Base-by-base conservation (phyloP, 2,113 vertebrate genomes). In the Mobula hypostoma region DNA sequence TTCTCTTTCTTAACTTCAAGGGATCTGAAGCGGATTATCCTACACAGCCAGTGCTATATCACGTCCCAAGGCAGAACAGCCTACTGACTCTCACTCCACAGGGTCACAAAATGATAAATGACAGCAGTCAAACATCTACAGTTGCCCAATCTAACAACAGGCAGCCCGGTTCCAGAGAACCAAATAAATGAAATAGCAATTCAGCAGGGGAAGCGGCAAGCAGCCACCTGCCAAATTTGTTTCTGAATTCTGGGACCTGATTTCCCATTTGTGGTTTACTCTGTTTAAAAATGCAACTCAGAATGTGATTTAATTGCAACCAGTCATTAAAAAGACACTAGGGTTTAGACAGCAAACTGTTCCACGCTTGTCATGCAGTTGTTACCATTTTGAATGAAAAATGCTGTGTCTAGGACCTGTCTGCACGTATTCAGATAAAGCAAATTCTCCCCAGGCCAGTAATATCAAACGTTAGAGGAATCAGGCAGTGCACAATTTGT, bases 391-490 rank as follows among this genome's bases (percentile, higher is more conserved):
- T 74, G 48, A 76, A 76, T 48, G 91, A 27, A 40, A 48, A 93
- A 14, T 48, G 21, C 90, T 0, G 21, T 56, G 36, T 27, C 91
- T 93, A 36, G 85, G 61, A 90, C 21, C 70, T 93, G 91, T 48
- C 68, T 93, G 91, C 91, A 27, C 24, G 68, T 29, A 74, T 74
- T 72, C 68, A 48, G 91, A 93, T 93, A 93, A 93, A 93, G 68
- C 19, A 40, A 93, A 76, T 48, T 48, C 70, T 93, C 91, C 36
- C 70, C n/a, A 93, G 91, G 68, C 91, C 70, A 24, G 91, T 56
- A 74, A 74, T 48, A 93, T 93, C 68, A 40, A 66, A 40, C 19
- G 63, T 48, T 48, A 56, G 68, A 40, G 21, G 40, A 68, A 91
- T 74, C 68, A 93, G 90, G 36, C 90, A 40, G 68, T 17, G 2